These are phyloP conservation scores for Alsophila aescularia DNA, from an alignment of 2,888 invertebrate species.

Conservation along the genomic window DNA sequence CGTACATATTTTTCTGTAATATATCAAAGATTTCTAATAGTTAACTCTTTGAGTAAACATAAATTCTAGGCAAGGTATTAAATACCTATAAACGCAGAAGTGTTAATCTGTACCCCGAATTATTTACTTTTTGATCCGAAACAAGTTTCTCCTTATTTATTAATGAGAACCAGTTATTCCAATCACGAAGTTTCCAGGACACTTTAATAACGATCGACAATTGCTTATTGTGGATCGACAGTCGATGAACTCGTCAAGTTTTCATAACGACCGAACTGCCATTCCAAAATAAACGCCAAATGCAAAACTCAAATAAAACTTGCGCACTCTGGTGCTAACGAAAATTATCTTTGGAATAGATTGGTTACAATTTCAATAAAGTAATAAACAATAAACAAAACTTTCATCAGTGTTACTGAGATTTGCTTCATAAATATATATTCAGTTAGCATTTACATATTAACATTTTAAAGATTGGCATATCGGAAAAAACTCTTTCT, in stretches of 20 bases:
- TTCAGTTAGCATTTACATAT: no score
- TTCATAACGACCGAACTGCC: conserved; percentile 34
- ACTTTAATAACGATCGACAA: conserved; percentile 4
- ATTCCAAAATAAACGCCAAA: conserved; percentile 30
- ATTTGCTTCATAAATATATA: no score
- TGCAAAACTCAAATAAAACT: conserved; percentile 42
- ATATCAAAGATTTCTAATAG: no score
- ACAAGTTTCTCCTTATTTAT: conserved; percentile 4
- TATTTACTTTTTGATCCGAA: neutral
- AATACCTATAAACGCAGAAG: neutral
- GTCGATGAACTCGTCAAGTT: conserved; percentile 41
- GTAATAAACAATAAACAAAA: no score
- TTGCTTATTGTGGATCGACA: conserved; percentile 37
- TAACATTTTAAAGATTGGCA: no score
- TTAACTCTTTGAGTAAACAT: no score
- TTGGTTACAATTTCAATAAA: conserved; percentile 19
- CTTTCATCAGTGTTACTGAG: no score
- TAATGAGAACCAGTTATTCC: conserved; percentile 5
- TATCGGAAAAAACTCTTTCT: no score
- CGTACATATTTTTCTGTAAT: no score
- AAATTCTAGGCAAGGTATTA: no score
- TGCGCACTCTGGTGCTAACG: conserved; percentile 31
- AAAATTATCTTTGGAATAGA: conserved; percentile 17
- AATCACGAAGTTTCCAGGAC: conserved; percentile 4
- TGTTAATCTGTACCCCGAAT: neutral